Conservation (phyloP, 1,140 invertebrate species). For the Teleogryllus occipitalis region DNA sequence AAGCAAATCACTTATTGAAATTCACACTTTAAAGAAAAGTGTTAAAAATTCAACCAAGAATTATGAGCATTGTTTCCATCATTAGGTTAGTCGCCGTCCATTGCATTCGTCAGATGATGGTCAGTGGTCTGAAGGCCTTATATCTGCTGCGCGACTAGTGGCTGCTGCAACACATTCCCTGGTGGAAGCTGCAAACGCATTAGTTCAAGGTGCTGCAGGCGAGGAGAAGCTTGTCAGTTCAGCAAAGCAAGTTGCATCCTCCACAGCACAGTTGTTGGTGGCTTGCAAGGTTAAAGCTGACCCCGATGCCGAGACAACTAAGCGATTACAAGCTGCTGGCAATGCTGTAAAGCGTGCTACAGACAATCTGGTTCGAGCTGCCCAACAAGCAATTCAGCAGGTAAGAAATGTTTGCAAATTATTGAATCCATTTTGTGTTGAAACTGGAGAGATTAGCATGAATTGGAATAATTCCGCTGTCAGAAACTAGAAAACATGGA, state of each 20-base stretch:
- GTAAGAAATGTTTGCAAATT: neutral
- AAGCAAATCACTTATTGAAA: too few species aligned
- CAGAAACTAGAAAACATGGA: too few species aligned
- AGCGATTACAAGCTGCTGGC: conserved; percentile 85
- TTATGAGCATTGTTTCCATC: neutral
- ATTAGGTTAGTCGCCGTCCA: conserved; percentile 68
- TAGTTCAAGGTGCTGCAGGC: conserved; percentile 88
- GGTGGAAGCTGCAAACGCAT: conserved; percentile 92
- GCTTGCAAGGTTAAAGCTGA: conserved; percentile 98
- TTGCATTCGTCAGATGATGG: conserved; percentile 85
- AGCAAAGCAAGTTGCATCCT: conserved; percentile 94
- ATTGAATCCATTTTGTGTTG: neutral
- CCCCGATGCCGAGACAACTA: conserved; percentile 85
- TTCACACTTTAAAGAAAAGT: too few species aligned
- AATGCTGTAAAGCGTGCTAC: conserved; percentile 97
- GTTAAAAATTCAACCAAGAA: too few species aligned
- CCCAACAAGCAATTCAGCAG: conserved; percentile 81
- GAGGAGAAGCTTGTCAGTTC: conserved; percentile 95
- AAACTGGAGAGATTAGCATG: too few species aligned
- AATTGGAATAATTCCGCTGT: too few species aligned
- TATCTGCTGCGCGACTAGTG: conserved; percentile 90
- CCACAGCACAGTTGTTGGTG: conserved; percentile 92
- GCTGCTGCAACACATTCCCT: conserved; percentile 95
- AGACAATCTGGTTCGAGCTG: conserved; percentile 90
- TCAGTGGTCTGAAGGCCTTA: conserved; percentile 97